Evolutionary conservation across 1,140 invertebrate species (phyloP).

Genomic region (Phenacoccus solenopsis): DNA sequence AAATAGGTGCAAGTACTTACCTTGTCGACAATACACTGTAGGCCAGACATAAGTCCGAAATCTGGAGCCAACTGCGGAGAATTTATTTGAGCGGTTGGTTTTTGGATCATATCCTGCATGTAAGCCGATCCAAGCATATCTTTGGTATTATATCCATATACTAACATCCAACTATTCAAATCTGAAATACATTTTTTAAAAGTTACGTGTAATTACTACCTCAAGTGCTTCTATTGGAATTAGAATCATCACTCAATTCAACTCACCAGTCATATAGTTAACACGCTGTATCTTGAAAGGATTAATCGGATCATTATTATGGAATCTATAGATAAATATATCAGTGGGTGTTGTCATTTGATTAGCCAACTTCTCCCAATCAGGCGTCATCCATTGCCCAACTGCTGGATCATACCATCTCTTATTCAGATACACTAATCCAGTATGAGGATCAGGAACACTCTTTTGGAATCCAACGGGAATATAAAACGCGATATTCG

Average conservation of each 20-base stretch:
- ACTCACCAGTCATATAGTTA: slow-evolving; percentile 57
- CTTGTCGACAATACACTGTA: slow-evolving; percentile 75
- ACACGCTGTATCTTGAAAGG: slow-evolving; percentile 45
- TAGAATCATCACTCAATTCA: not conserved
- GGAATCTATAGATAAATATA: slow-evolving; percentile 82
- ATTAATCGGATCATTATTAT: slow-evolving; percentile 86
- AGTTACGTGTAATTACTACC: not conserved
- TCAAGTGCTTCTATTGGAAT: not conserved
- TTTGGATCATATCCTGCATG: slow-evolving; percentile 59
- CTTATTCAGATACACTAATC: slow-evolving; percentile 68
- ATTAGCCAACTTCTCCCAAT: slow-evolving; percentile 73
- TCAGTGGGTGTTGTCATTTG: slow-evolving; percentile 68
- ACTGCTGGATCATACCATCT: slow-evolving; percentile 83
- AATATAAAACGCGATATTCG: slow-evolving; percentile 80
- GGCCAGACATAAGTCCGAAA: slow-evolving; percentile 73
- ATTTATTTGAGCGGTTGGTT: slow-evolving; percentile 58
- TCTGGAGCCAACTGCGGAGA: slow-evolving; percentile 63
- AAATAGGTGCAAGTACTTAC: slow-evolving; percentile 32
- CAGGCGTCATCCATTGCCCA: slow-evolving; percentile 89
- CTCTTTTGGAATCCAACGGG: slow-evolving; percentile 89
- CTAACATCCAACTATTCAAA: slow-evolving; percentile 65
- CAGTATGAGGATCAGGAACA: slow-evolving; percentile 66
- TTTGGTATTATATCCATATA: slow-evolving; percentile 75
- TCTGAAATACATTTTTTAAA: slow-evolving; percentile 37
- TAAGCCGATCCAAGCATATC: slow-evolving; percentile 74